Percentiles rank a stretch among this genome's conserved stretches.
Evolutionary conservation across 2,797 vertebrate species (phyloP).

Genomic region (Propithecus deckenii): DNA sequence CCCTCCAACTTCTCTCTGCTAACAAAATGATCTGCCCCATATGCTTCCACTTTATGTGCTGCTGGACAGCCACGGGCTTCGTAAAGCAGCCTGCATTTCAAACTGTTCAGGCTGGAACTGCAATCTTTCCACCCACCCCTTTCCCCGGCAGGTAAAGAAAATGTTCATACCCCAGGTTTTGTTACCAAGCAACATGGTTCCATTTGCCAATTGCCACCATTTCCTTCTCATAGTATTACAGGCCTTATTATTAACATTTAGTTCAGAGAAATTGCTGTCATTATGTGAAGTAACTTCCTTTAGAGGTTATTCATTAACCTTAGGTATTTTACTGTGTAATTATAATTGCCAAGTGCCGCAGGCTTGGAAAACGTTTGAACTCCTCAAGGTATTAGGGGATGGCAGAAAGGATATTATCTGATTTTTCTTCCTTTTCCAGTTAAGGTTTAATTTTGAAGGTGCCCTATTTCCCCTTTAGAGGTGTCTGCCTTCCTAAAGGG

Average conservation of each 20-base stretch:
- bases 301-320: slow-evolving; percentile 95
- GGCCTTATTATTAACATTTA: slow-evolving; percentile 95
- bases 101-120: slow-evolving; percentile 83
- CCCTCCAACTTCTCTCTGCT: slow-evolving; percentile 80
- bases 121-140: slow-evolving; percentile 82
- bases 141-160: slow-evolving; percentile 77
- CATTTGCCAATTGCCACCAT: slow-evolving; percentile 92
- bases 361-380: slow-evolving; percentile 91
- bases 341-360: slow-evolving; percentile 93
- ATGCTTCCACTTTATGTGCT: slow-evolving; percentile 86
- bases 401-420: slow-evolving; percentile 81
- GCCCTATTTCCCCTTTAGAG: background rate
- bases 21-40: slow-evolving; percentile 74
- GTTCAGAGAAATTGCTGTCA: slow-evolving; percentile 97
- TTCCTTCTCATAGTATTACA: slow-evolving; percentile 91
- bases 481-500: background rate
- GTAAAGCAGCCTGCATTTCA: slow-evolving; percentile 63
- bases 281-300: slow-evolving; percentile 97
- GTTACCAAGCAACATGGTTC: slow-evolving; percentile 93
- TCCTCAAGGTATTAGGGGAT: slow-evolving; percentile 82
- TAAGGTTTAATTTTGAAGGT: slow-evolving; percentile 62
- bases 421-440: slow-evolving; percentile 74
- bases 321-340: slow-evolving; percentile 93
- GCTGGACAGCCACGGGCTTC: slow-evolving; percentile 51
- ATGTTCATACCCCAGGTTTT: slow-evolving; percentile 83